A percentile compares a stretch with the other conserved stretches of the same genome.
These are phyloP conservation scores for Trinorchestia longiramus DNA, from an alignment of 1,140 invertebrate genomes.

Conservation along the genomic window DNA sequence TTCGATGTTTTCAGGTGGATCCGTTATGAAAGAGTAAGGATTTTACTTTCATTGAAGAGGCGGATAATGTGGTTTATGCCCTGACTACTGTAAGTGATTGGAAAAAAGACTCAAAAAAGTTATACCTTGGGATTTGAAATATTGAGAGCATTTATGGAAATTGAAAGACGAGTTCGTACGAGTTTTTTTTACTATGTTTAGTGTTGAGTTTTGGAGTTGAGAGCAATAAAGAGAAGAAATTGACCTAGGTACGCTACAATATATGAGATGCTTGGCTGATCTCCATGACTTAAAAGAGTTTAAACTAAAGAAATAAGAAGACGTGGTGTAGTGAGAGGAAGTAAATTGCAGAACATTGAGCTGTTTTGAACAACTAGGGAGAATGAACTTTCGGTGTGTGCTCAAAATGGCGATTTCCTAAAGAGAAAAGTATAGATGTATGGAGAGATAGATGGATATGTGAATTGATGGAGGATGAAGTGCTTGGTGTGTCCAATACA, in stretches of 20 bases:
- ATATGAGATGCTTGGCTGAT: background rate
- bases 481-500: too few relatives aligned
- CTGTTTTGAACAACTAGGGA: background rate
- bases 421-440: too few relatives aligned
- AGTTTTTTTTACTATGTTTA: background rate
- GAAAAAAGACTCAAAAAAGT: background rate
- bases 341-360: background rate
- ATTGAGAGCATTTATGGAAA: background rate
- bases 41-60: background rate
- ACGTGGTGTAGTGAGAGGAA: background rate
- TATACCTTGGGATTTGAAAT: background rate
- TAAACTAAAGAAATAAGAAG: background rate
- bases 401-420: too few relatives aligned
- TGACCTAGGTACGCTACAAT: background rate
- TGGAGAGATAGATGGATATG: too few relatives aligned
- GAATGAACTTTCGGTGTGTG: background rate
- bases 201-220: background rate
- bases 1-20: background rate
- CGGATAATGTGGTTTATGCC: background rate
- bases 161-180: background rate
- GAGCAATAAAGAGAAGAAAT: background rate
- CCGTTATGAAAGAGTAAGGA: background rate
- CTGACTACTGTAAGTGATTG: background rate
- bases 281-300: background rate
- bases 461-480: too few relatives aligned